Evolutionary conservation across 2,797 vertebrate species (phyloP), one percentile per base, ranked within the genome.

Genomic region (Ceryle rudis): DNA sequence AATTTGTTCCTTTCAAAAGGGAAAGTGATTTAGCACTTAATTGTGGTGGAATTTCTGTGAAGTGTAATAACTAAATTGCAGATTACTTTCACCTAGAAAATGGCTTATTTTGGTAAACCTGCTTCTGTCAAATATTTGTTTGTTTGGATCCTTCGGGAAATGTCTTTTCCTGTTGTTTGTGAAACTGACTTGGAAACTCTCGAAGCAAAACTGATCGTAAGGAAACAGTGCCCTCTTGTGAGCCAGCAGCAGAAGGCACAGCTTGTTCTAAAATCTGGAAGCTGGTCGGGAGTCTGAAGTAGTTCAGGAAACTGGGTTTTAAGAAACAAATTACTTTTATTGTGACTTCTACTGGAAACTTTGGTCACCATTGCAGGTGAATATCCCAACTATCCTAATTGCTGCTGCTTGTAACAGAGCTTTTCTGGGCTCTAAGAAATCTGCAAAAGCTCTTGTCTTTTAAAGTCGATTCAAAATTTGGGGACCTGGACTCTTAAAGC

Each of bases 171-270:
- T 62, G 51, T 14, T 9, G 41, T 85, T 80, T 69, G 52, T 79
- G 35, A 23, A 71, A 35, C 16, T 54, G 44, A 41, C 35, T 52
- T 64, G 25, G 31, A 49, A 79, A 46, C 31, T 11, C 31, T 11
- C 3, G 14, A 3, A 23, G 4, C 21, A 82, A 35, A 95, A 47
- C 6, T 28, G 29, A 22, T 4, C 8, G 31, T 67, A 28, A 91
- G 86, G 51, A 91, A 95, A 79, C 92, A 87, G 71, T 97, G 93
- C 91, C 95, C 89, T 79, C 89, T 96, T 28, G n/a, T 92, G 92
- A 86, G 46, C 29, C 51, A 31, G 15, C 9, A 70, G 65, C 66
- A 75, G 44, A 46, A 89, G 72, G 49, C 90, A 58, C 35, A 60
- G 39, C 28, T 94, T 33, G 14, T 64, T 47, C 35, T n/a, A 6